Evolutionary conservation across 2,113 vertebrate species (phyloP).

Genomic region (Callaeas wilsoni): DNA sequence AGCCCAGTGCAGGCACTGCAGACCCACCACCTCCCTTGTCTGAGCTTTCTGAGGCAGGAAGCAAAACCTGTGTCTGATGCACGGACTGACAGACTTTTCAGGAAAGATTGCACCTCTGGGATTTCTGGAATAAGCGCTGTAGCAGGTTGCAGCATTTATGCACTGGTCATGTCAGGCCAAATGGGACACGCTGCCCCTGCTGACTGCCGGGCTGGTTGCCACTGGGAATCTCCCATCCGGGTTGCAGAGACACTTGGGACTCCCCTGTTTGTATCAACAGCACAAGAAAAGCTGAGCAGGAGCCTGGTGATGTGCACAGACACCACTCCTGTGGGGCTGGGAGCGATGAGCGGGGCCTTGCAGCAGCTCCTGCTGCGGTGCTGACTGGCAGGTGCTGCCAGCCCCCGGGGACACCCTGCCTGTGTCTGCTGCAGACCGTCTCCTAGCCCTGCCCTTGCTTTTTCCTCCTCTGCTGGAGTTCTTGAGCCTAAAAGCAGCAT

Average conservation of each 20-base stretch:
- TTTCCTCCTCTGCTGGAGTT: background rate
- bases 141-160: constrained; percentile 16
- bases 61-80: background rate
- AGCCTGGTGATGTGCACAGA: background rate
- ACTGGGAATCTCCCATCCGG: background rate
- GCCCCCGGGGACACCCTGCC: rapidly evolving
- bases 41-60: background rate
- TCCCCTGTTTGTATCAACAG: constrained; percentile 4
- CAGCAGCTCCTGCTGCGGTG: rapidly evolving
- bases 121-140: background rate
- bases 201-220: constrained; percentile 15
- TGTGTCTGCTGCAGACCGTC: rapidly evolving
- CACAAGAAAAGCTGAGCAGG: background rate
- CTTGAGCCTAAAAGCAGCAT: background rate
- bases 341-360: background rate
- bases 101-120: constrained; percentile 5
- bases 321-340: background rate
- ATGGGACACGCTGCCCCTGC: background rate
- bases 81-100: background rate
- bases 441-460: background rate
- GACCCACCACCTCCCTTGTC: background rate
- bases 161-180: background rate
- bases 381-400: background rate
- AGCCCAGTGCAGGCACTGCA: background rate
- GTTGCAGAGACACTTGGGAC: background rate